A percentile compares a stretch with the other conserved stretches of the same genome.
phyloP scores from a whole-genome alignment of 2,888 invertebrate species.

The Phalangium opilio region DNA sequence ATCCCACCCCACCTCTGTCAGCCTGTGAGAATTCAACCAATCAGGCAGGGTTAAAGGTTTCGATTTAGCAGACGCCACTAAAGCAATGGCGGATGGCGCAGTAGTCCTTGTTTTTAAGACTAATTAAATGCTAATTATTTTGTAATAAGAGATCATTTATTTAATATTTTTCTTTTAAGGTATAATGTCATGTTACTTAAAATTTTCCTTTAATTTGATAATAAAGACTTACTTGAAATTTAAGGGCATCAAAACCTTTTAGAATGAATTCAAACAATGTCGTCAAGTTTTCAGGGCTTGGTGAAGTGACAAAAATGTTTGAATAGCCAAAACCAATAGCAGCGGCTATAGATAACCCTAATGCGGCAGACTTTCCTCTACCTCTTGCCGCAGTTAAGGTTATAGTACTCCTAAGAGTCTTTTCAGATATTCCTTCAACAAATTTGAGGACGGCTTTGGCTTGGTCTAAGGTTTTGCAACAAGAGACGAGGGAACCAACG shows the following conservation, averaged over 20 bases:
- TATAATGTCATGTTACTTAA: too few relatives aligned
- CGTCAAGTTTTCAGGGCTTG: constrained; percentile 92
- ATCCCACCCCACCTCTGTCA: too few relatives aligned
- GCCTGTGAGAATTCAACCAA: too few relatives aligned
- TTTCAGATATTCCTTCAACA: constrained; percentile 88
- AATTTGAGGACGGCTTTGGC: constrained; percentile 81
- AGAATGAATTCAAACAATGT: constrained; percentile 94
- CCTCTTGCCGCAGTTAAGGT: constrained; percentile 92
- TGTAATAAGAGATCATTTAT: too few relatives aligned
- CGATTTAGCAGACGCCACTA: too few relatives aligned
- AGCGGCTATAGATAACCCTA: constrained; percentile 70
- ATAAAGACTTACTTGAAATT: constrained; percentile 44
- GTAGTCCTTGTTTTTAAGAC: too few relatives aligned
- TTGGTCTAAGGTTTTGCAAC: constrained; percentile 83
- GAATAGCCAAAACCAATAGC: constrained; percentile 57
- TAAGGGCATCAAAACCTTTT: constrained; percentile 83
- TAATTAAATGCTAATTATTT: too few relatives aligned
- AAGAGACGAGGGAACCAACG: constrained; percentile 68
- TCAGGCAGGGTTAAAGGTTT: too few relatives aligned
- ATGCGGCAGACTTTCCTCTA: constrained; percentile 92
- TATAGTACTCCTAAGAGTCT: constrained; percentile 70
- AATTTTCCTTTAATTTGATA: not conserved
- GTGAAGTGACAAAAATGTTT: constrained; percentile 93
- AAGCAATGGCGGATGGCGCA: too few relatives aligned
- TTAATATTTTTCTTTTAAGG: too few relatives aligned